Percentiles rank a stretch among this genome's conserved stretches.
phyloP scores from a whole-genome alignment of 2,888 invertebrate species.

The Monochamus alternatus region DNA sequence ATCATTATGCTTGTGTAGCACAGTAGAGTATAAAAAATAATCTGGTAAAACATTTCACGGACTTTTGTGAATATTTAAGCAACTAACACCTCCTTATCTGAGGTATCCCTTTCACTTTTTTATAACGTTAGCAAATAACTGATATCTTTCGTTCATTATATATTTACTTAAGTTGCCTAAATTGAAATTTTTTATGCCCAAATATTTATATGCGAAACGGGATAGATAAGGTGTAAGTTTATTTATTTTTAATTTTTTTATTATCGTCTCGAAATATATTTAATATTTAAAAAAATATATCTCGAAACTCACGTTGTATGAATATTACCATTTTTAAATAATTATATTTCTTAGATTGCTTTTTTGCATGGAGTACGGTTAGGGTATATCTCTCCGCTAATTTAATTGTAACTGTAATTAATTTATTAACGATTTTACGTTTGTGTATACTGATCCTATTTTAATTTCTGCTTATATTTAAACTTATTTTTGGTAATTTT shows the following conservation, averaged over 20 bases:
- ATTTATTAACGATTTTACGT: too few species aligned
- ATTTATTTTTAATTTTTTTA: background rate
- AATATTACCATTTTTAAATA: too few species aligned
- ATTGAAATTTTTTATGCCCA: conserved; percentile 16
- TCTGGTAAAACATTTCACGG: conserved; percentile 2
- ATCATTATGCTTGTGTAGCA: background rate
- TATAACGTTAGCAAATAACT: conserved; percentile 14
- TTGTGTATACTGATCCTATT: too few species aligned
- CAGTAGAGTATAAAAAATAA: background rate
- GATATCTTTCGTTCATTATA: conserved; percentile 16
- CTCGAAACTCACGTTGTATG: too few species aligned
- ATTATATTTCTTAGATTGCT: too few species aligned
- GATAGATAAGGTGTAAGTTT: background rate
- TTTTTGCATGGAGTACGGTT: too few species aligned
- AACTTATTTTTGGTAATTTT: too few species aligned
- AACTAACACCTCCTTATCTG: conserved; percentile 21
- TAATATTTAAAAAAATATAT: too few species aligned
- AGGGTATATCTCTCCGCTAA: too few species aligned
- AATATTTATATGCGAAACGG: conserved; percentile 16
- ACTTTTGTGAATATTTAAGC: conserved; percentile 27
- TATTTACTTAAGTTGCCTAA: conserved; percentile 22
- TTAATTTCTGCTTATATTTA: too few species aligned
- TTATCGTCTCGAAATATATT: too few species aligned
- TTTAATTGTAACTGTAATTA: too few species aligned
- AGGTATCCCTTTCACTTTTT: conserved; percentile 22